Evolutionary conservation across 1,140 invertebrate species (phyloP).

Genomic region (Drosophila jambulina): DNA sequence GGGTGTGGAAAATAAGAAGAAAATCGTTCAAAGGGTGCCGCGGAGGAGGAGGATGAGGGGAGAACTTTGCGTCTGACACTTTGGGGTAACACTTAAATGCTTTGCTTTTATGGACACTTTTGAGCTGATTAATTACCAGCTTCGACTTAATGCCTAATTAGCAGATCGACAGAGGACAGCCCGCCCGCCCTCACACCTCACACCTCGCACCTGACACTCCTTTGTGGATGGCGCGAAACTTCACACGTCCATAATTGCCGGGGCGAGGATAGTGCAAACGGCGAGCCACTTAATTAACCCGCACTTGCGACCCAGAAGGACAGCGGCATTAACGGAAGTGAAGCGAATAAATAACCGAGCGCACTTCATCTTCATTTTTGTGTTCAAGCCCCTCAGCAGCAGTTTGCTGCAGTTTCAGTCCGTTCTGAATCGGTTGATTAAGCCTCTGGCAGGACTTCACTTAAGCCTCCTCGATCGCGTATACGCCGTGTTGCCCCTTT

Average conservation of each 20-base stretch:
- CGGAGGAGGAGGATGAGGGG: background rate
- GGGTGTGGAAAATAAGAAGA: conserved; percentile 16
- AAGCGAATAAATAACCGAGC: conserved; percentile 26
- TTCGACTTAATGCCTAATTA: conserved; percentile 59
- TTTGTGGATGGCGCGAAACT: conserved; percentile 49
- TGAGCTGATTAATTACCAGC: conserved; percentile 66
- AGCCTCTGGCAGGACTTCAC: conserved; percentile 15
- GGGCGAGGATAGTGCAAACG: conserved; percentile 20
- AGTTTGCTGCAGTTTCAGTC: background rate
- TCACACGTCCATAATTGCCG: conserved; percentile 59
- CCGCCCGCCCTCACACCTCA: background rate
- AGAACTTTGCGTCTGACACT: conserved; percentile 38
- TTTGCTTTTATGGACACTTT: conserved; percentile 67
- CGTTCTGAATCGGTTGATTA: conserved; percentile 7
- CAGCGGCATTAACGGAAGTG: conserved; percentile 4
- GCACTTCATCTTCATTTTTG: conserved; percentile 19
- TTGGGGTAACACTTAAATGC: conserved; percentile 32
- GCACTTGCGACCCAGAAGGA: conserved; percentile 8
- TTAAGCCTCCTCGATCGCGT: conserved; percentile 34
- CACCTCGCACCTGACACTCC: conserved; percentile 13
- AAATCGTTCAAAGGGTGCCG: background rate
- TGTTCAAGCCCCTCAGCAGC: background rate
- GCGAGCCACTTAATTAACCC: conserved; percentile 57
- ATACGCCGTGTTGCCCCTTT: conserved; percentile 60
- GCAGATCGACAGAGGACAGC: conserved; percentile 21